phyloP scores from a whole-genome alignment of 37 sponge, comb jelly and placozoan species.

The Diacarnus erythraeanus region DNA sequence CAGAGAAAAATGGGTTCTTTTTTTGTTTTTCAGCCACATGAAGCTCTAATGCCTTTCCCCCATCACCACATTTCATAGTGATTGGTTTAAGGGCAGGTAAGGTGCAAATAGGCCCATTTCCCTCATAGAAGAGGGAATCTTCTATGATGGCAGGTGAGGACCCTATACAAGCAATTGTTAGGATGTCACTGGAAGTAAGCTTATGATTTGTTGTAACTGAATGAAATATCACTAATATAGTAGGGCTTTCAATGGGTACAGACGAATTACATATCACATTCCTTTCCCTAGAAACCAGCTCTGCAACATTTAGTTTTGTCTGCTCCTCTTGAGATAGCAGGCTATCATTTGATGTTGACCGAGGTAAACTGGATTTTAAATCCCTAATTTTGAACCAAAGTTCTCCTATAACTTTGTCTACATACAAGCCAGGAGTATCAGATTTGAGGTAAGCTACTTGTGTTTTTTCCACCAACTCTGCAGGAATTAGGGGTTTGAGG shows the following conservation, averaged over 20 bases:
- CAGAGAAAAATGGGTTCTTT: neutral
- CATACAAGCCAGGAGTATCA: no score
- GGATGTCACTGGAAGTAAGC: neutral
- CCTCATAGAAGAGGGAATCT: constrained; percentile 3
- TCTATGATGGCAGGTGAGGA: neutral
- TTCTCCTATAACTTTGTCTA: no score
- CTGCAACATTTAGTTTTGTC: neutral
- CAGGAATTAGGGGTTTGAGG: neutral
- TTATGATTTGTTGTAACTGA: neutral
- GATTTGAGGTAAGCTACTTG: no score
- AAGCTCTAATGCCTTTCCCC: neutral
- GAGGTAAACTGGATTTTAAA: no score
- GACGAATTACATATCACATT: neutral
- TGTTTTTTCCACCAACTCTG: neutral
- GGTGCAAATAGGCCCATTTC: neutral
- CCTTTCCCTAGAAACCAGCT: constrained; percentile 5
- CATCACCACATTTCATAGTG: neutral
- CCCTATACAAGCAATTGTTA: constrained; percentile 17
- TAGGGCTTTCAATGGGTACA: neutral
- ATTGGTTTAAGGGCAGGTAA: constrained; percentile 13
- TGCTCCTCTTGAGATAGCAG: no score
- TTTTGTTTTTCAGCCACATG: neutral
- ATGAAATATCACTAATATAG: constrained; percentile 17
- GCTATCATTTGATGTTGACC: no score
- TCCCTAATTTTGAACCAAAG: no score